phyloP scores from a whole-genome alignment of 2,888 invertebrate species.

The Epirrhoe tristata region DNA sequence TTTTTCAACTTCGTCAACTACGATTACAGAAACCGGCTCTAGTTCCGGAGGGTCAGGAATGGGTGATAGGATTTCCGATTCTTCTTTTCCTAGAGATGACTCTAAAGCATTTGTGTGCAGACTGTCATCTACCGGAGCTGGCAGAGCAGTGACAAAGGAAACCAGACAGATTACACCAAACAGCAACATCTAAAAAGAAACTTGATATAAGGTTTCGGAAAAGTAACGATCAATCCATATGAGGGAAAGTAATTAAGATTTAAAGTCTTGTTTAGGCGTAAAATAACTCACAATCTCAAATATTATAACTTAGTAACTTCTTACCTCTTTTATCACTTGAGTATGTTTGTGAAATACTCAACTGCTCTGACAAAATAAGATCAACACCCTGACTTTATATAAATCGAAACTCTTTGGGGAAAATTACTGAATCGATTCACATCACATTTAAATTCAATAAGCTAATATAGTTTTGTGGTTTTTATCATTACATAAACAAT shows the following conservation, averaged over 20 bases:
- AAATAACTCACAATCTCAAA: no score
- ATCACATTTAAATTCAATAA: conserved; percentile 46
- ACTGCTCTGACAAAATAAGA: conserved; percentile 19
- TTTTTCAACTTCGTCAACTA: conserved; percentile 6
- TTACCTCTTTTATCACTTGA: conserved; percentile 5
- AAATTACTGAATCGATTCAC: conserved; percentile 47
- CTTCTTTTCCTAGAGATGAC: conserved; percentile 1
- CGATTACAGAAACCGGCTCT: conserved; percentile 21
- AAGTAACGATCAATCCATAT: background rate
- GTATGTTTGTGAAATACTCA: background rate
- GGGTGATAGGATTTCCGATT: conserved; percentile 23
- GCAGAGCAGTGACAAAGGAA: conserved; percentile 52
- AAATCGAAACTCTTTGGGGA: conserved; percentile 14
- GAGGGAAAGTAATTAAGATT: no score
- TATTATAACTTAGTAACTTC: background rate
- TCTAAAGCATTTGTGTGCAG: conserved; percentile 19
- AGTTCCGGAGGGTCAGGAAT: conserved; percentile 34
- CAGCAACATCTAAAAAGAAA: conserved; percentile 57
- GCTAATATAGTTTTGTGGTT: conserved; percentile 24
- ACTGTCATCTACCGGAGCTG: conserved; percentile 39
- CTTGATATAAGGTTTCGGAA: background rate
- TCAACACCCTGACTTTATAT: conserved; percentile 27
- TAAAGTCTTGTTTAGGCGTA: no score
- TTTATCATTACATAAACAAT: conserved; percentile 5
- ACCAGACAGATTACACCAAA: conserved; percentile 55